These are phyloP conservation scores for Protodeltote pygarga DNA, from an alignment of 2,888 invertebrate species.

Conservation along the genomic window DNA sequence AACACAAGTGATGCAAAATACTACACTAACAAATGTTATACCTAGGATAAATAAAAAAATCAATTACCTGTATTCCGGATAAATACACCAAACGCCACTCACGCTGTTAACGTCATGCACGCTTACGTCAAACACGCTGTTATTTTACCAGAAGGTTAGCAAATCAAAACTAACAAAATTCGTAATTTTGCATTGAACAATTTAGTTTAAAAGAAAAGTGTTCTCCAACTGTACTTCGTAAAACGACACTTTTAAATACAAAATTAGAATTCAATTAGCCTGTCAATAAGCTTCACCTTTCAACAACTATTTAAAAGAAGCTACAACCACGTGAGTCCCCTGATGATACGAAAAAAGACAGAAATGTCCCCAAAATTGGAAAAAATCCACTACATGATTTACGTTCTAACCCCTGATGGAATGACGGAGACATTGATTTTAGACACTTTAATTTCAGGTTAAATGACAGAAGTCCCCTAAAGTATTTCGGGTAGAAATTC, in stretches of 20 bases:
- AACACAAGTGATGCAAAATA: too few species aligned
- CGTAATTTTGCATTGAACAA: too few species aligned
- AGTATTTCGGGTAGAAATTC: slow-evolving; percentile 70
- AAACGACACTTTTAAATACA: slow-evolving; percentile 30
- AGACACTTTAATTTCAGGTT: slow-evolving; percentile 85
- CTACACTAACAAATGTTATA: too few species aligned
- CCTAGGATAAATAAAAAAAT: too few species aligned
- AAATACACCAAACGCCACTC: too few species aligned
- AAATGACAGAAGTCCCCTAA: slow-evolving; percentile 71
- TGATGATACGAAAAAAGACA: slow-evolving; percentile 24
- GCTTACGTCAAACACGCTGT: too few species aligned
- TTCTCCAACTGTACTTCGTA: slow-evolving; percentile 11
- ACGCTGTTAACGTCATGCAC: too few species aligned
- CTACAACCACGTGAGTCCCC: slow-evolving; percentile 17
- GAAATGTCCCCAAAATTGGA: slow-evolving; percentile 45
- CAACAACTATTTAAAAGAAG: slow-evolving; percentile 49
- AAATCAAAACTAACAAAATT: too few species aligned
- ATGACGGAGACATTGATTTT: slow-evolving; percentile 79
- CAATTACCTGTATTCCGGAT: too few species aligned
- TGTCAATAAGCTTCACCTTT: slow-evolving; percentile 58
- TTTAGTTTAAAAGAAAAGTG: slow-evolving; percentile 1
- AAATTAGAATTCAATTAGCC: slow-evolving; percentile 69
- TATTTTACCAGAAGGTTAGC: too few species aligned
- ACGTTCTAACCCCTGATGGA: slow-evolving; percentile 59
- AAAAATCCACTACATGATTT: slow-evolving; percentile 72